A percentile compares a stretch with the other conserved stretches of the same genome.
Evolutionary conservation across 2,113 vertebrate species (phyloP).

Genomic region (Steatornis caripensis): DNA sequence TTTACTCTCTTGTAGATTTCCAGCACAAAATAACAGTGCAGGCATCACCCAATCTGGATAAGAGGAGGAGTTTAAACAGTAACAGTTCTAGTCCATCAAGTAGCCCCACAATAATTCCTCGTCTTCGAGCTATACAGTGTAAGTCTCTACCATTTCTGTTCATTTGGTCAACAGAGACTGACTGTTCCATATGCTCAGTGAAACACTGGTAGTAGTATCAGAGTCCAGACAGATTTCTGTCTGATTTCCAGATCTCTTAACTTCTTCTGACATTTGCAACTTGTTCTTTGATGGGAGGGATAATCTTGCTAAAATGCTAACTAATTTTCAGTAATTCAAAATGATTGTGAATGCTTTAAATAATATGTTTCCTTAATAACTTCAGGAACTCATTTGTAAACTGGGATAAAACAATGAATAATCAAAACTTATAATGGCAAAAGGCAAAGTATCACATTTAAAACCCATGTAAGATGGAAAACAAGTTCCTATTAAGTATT

Average conservation of each 20-base stretch:
- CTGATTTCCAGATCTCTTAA: background rate
- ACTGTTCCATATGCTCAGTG: background rate
- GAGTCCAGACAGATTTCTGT: background rate
- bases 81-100: constrained; percentile 88
- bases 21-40: constrained; percentile 98
- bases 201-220: background rate
- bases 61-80: constrained; percentile 89
- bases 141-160: constrained; percentile 40
- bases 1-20: constrained; percentile 78
- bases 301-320: background rate
- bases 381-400: background rate
- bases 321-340: background rate
- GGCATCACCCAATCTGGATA: constrained; percentile 92
- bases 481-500: background rate
- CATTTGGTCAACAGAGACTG: background rate
- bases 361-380: background rate
- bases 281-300: background rate
- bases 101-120: constrained; percentile 90
- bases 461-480: background rate
- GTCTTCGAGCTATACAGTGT: constrained; percentile 93
- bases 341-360: background rate
- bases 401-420: background rate
- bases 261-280: background rate
- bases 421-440: background rate
- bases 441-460: background rate